Percentiles rank a stretch among this genome's conserved stretches.
phyloP scores from a whole-genome alignment of 2,113 vertebrate species.

The Chamaetylas fuelleborni region DNA sequence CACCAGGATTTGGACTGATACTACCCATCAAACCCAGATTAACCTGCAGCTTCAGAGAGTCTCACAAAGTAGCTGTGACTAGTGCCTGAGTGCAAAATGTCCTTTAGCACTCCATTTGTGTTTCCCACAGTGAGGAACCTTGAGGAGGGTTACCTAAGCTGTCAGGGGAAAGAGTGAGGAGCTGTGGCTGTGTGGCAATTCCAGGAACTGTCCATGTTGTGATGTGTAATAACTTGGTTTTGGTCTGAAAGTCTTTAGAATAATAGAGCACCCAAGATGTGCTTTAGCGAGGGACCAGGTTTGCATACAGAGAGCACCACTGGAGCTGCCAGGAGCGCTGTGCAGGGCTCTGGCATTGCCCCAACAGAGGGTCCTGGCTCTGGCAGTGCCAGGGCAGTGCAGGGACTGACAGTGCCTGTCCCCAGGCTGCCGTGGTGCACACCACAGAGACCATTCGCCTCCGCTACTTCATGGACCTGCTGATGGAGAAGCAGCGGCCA shows the following conservation, averaged over 20 bases:
- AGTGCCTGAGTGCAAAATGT: background rate
- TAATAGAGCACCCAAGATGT: background rate
- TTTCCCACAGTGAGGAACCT: background rate
- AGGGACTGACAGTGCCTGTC: background rate
- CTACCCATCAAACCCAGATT: background rate
- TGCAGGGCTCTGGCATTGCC: background rate
- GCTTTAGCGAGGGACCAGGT: background rate
- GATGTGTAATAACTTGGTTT: background rate
- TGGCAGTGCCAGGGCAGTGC: background rate
- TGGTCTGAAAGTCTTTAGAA: background rate
- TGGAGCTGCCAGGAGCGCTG: fast-evolving
- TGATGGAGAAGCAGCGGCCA: constrained; percentile 71
- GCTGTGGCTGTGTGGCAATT: fast-evolving
- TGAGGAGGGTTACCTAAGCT: background rate
- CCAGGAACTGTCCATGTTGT: background rate
- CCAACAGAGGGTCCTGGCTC: fast-evolving
- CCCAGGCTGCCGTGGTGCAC: constrained; percentile 78
- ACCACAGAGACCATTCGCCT: constrained; percentile 74
- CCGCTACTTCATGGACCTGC: constrained; percentile 77
- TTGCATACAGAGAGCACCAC: background rate
- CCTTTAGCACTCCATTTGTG: background rate
- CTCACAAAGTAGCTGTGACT: background rate
- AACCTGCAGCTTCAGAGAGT: background rate
- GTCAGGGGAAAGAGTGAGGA: background rate
- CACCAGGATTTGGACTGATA: background rate